Percentiles rank a stretch among this genome's conserved stretches.
These are phyloP conservation scores for Hepsetus odoe DNA, from an alignment of 2,113 vertebrate genomes.

Conservation along the genomic window DNA sequence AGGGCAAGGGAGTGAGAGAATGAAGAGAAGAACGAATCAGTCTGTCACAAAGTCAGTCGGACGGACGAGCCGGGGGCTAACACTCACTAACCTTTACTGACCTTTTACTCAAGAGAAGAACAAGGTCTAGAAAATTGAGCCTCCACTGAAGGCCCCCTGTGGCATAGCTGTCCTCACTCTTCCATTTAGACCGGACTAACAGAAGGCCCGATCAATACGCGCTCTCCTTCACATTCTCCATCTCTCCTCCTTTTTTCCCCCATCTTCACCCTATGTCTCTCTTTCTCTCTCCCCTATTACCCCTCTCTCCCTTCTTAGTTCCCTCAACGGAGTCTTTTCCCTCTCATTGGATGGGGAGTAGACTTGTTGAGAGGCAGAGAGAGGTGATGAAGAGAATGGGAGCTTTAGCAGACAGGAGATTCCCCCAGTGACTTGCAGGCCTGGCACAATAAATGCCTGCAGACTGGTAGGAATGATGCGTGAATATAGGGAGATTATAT, in stretches of 20 bases:
- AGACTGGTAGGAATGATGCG: not conserved
- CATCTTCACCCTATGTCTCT: not conserved
- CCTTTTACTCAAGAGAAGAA: conserved; percentile 45
- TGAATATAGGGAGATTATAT: no score
- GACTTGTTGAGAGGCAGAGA: not conserved
- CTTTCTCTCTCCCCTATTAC: not conserved
- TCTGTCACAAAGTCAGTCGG: conserved; percentile 29
- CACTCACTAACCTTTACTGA: conserved; percentile 47
- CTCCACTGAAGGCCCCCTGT: conserved; percentile 4
- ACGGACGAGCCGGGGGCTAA: conserved; percentile 26
- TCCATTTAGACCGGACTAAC: conserved; percentile 51
- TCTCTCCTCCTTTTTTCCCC: not conserved
- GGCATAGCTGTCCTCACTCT: conserved; percentile 19
- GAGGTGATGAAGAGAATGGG: not conserved
- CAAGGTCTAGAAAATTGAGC: conserved; percentile 44
- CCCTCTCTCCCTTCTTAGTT: not conserved
- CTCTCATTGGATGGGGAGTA: not conserved
- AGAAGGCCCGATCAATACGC: conserved; percentile 46
- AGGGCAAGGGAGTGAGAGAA: conserved; percentile 2
- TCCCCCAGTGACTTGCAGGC: conserved; percentile 11
- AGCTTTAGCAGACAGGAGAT: not conserved
- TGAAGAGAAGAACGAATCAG: conserved; percentile 29
- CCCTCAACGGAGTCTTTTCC: not conserved
- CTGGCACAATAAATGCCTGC: not conserved
- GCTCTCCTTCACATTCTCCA: conserved; percentile 22